Evolutionary conservation across 1,140 invertebrate species (phyloP).

Genomic region (Drosophila funebris): DNA sequence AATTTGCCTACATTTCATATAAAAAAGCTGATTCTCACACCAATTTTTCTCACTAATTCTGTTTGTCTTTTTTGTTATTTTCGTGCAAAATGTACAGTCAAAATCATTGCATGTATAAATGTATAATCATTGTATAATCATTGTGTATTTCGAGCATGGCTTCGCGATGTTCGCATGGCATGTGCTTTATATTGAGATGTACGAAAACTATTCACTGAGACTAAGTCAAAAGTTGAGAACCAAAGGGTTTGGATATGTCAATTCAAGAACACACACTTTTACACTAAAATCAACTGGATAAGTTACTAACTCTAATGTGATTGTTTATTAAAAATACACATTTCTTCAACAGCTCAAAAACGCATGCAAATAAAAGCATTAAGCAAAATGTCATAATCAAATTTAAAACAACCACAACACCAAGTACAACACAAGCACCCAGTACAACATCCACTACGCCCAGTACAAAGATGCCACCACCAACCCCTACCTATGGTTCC

Average conservation of each 20-base stretch:
- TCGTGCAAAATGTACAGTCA: not conserved
- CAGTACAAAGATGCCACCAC: slow-evolving; percentile 28
- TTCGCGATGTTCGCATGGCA: slow-evolving; percentile 33
- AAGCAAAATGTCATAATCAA: slow-evolving; percentile 64
- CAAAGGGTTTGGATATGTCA: slow-evolving; percentile 42
- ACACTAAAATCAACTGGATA: slow-evolving; percentile 21
- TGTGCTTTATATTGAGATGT: slow-evolving; percentile 28
- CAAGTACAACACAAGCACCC: slow-evolving; percentile 41
- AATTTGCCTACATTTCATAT: not conserved
- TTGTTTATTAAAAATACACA: slow-evolving; percentile 67
- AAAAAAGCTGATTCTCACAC: not conserved
- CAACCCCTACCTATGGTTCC: slow-evolving; percentile 46
- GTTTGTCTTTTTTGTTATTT: not conserved
- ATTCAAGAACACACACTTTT: slow-evolving; percentile 8
- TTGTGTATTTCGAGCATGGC: slow-evolving; percentile 8
- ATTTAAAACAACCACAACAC: slow-evolving; percentile 51
- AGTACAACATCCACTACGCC: slow-evolving; percentile 39
- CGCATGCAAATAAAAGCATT: slow-evolving; percentile 74
- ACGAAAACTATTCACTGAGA: slow-evolving; percentile 1
- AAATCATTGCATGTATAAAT: slow-evolving; percentile 36
- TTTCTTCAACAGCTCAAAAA: slow-evolving; percentile 83
- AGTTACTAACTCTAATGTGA: slow-evolving; percentile 74
- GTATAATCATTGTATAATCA: not conserved
- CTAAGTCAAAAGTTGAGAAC: slow-evolving; percentile 39
- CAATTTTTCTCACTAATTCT: slow-evolving; percentile 1